phyloP scores from a whole-genome alignment of 1,140 invertebrate species.

The Lordiphosa stackelbergi region DNA sequence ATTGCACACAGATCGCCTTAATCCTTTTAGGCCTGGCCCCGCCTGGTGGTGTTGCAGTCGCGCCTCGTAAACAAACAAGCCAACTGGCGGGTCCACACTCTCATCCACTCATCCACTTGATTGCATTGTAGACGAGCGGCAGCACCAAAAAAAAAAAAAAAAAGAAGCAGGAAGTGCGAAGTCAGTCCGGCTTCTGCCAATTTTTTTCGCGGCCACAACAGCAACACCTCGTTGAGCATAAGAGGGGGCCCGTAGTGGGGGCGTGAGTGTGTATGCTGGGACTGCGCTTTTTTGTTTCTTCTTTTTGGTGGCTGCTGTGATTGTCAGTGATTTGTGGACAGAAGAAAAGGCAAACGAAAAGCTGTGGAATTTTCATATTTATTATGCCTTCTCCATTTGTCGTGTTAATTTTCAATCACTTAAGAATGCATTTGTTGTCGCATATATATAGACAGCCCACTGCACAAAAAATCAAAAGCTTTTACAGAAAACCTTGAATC shows the following conservation, averaged over 20 bases:
- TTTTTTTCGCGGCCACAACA: constrained; percentile 41
- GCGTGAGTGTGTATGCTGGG: constrained; percentile 5
- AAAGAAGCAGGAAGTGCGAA: constrained; percentile 20
- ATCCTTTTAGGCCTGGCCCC: constrained; percentile 65
- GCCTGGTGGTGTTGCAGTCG: constrained; percentile 25
- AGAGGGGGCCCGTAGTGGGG: too few species aligned
- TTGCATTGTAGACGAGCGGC: constrained; percentile 50
- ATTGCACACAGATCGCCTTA: constrained; percentile 74
- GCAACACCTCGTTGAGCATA: constrained; percentile 46
- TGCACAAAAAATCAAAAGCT: constrained; percentile 54
- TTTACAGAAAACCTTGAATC: constrained; percentile 69
- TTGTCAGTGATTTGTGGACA: constrained; percentile 64
- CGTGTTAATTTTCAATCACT: constrained; percentile 66
- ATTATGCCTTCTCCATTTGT: constrained; percentile 26
- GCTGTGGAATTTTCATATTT: not conserved
- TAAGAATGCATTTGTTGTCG: constrained; percentile 68
- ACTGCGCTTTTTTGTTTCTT: constrained; percentile 18
- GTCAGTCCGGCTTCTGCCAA: constrained; percentile 33
- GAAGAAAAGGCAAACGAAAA: constrained; percentile 5
- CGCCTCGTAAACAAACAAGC: constrained; percentile 34
- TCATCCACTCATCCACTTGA: constrained; percentile 65
- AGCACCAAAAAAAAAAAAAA: constrained; percentile 8
- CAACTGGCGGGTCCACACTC: constrained; percentile 18
- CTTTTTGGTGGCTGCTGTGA: constrained; percentile 43
- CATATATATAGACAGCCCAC: constrained; percentile 26